These are phyloP conservation scores for Syncerus caffer DNA, from an alignment of 2,797 vertebrate genomes.

Conservation along the genomic window DNA sequence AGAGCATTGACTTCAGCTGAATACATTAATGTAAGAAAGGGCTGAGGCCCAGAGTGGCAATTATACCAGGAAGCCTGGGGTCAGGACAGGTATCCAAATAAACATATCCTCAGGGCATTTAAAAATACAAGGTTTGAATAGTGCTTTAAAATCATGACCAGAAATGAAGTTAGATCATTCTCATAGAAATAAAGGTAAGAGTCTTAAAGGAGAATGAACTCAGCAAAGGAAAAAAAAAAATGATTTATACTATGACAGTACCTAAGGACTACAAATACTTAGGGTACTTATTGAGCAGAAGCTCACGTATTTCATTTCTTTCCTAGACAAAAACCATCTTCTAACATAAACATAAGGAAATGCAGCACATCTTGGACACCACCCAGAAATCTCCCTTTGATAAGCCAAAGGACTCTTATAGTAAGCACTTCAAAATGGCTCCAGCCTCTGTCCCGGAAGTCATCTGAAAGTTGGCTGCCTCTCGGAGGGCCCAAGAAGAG, in stretches of 20 bases:
- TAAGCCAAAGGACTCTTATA: background rate
- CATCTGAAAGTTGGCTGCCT: background rate
- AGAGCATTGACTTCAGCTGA: background rate
- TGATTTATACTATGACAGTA: background rate
- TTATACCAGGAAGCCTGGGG: background rate
- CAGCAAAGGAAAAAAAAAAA: background rate
- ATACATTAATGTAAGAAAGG: background rate
- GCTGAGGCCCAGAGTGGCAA: background rate
- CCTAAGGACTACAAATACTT: background rate
- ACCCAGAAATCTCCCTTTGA: slow-evolving; percentile 6
- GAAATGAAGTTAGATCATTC: background rate
- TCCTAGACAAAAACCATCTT: slow-evolving; percentile 54
- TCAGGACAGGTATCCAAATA: background rate
- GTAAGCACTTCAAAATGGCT: slow-evolving; percentile 2
- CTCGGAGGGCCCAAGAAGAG: slow-evolving; percentile 56
- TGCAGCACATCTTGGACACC: background rate
- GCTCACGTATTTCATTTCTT: slow-evolving; percentile 54
- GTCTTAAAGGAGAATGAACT: background rate
- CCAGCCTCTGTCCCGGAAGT: background rate
- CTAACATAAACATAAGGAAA: slow-evolving; percentile 38
- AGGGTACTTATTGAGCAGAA: background rate
- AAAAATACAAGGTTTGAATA: background rate
- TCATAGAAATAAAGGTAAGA: background rate
- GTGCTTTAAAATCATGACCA: background rate
- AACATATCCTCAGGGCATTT: background rate